phyloP scores from a whole-genome alignment of 2,888 invertebrate species.

The Ischnus inquisitorius region DNA sequence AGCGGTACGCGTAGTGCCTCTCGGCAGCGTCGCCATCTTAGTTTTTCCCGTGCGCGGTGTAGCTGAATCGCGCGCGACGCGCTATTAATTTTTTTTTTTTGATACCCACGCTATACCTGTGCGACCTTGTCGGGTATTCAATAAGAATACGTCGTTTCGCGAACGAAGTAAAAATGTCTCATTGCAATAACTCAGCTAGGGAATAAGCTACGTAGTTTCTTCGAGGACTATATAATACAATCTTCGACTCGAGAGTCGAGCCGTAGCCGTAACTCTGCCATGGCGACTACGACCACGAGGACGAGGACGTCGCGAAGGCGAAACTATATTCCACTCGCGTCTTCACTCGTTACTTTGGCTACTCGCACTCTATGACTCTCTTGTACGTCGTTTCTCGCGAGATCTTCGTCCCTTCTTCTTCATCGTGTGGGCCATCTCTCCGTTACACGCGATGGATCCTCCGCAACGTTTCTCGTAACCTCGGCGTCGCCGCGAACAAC shows the following conservation, averaged over 20 bases:
- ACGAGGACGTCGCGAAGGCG: conserved; percentile 14
- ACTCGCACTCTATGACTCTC: conserved; percentile 20
- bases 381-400: neutral
- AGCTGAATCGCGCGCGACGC: neutral
- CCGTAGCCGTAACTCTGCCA: neutral
- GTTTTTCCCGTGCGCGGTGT: neutral
- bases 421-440: neutral
- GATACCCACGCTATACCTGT: neutral
- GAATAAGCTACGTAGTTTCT: neutral
- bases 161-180: conserved; percentile 50
- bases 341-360: conserved; percentile 28
- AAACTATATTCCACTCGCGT: conserved; percentile 24
- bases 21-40: conserved; percentile 5
- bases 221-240: neutral
- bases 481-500: conserved; percentile 11
- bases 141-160: conserved; percentile 50
- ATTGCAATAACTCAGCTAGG: conserved; percentile 21
- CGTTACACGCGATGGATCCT: conserved; percentile 32
- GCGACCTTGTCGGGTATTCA: conserved; percentile 50
- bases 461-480: neutral
- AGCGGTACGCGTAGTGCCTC: conserved; percentile 13
- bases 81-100: conserved; percentile 9
- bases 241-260: neutral
- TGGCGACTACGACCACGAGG: neutral
- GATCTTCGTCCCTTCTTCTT: neutral